Evolutionary conservation across 2,113 vertebrate species (phyloP).

Genomic region (Erpornis zantholeuca): DNA sequence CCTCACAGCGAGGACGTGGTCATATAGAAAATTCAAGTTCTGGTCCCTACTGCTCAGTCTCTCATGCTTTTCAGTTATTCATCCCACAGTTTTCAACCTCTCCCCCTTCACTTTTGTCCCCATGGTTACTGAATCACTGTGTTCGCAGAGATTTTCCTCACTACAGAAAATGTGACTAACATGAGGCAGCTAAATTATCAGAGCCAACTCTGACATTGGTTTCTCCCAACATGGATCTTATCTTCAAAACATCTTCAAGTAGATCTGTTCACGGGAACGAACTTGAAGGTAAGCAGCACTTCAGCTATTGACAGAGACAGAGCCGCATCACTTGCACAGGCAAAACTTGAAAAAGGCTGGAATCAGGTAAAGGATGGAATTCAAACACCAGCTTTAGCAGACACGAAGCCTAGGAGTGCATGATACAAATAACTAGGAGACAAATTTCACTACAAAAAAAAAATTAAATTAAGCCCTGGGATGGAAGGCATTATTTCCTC

Average conservation of each 20-base stretch:
- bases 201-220: constrained; percentile 33
- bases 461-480: background rate
- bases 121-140: constrained; percentile 55
- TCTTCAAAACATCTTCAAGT: background rate
- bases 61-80: constrained; percentile 39
- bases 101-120: constrained; percentile 50
- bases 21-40: background rate
- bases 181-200: constrained; percentile 55
- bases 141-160: constrained; percentile 16
- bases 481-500: background rate
- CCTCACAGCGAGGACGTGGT: rapidly evolving
- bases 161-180: constrained; percentile 46
- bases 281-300: background rate
- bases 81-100: constrained; percentile 30
- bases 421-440: background rate
- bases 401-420: rapidly evolving
- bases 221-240: constrained; percentile 31
- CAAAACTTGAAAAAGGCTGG: background rate
- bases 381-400: background rate
- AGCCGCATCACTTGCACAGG: background rate
- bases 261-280: background rate
- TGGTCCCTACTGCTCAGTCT: background rate
- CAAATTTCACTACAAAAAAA: background rate
- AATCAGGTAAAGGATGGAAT: background rate
- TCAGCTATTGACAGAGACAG: background rate